Evolutionary conservation across 2,888 invertebrate genomes (phyloP).

Genomic region (Hydroisotoma schaefferi): DNA sequence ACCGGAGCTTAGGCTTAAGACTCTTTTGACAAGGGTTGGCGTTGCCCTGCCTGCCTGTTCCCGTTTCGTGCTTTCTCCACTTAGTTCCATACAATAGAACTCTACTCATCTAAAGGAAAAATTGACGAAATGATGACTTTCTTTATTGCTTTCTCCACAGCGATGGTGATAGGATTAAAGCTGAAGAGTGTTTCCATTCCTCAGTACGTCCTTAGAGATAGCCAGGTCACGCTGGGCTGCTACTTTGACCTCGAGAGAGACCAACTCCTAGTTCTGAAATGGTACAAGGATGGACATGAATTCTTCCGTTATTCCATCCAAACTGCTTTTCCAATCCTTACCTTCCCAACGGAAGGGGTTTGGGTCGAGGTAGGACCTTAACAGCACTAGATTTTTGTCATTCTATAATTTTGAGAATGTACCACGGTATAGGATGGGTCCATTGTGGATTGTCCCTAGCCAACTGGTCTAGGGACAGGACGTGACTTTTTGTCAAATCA

Average conservation of each 20-base stretch:
- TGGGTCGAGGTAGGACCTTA: conserved; percentile 36
- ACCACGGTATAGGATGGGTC: too few relatives aligned
- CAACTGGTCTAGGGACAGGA: too few relatives aligned
- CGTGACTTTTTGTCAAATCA: too few relatives aligned
- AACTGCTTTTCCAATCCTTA: conserved; percentile 17
- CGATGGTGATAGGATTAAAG: conserved; percentile 36
- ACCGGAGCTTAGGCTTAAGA: too few relatives aligned
- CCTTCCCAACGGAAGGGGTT: conserved; percentile 31
- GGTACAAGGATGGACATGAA: conserved; percentile 40
- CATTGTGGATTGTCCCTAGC: not conserved
- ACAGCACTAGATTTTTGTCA: too few relatives aligned
- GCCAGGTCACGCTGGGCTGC: conserved; percentile 18
- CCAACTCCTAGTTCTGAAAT: conserved; percentile 25
- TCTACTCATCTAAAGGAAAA: too few relatives aligned
- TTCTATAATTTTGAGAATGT: too few relatives aligned
- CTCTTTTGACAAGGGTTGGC: too few relatives aligned
- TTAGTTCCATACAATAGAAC: too few relatives aligned
- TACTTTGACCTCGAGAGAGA: conserved; percentile 28
- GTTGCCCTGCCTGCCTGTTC: too few relatives aligned
- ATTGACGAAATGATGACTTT: not conserved
- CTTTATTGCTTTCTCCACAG: conserved; percentile 19
- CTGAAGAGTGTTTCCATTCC: conserved; percentile 33
- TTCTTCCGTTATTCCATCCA: conserved; percentile 32
- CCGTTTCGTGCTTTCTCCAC: not conserved
- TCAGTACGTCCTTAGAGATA: conserved; percentile 21